A percentile compares a stretch with the other conserved stretches of the same genome.
Conservation (phyloP, 1,140 invertebrate species). For the Dendroctonus ponderosae region DNA sequence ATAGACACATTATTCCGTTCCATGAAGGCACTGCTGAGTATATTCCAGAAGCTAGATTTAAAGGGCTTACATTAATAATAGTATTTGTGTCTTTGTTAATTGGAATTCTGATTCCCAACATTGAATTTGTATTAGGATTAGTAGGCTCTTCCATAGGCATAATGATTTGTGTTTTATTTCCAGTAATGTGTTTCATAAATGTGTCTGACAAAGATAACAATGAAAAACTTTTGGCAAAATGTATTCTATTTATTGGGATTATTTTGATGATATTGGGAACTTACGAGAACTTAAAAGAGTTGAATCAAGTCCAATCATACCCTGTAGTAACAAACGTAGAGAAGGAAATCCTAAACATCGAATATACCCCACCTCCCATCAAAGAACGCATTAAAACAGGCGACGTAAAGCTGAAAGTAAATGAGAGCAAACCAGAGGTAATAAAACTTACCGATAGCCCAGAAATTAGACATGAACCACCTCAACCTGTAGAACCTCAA, state of each 20-base stretch:
- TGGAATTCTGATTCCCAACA: constrained; percentile 79
- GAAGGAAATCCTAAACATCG: too few species aligned
- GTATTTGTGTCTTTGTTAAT: constrained; percentile 71
- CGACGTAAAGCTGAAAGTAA: constrained; percentile 18
- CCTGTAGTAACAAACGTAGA: constrained; percentile 46
- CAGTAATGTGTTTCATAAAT: constrained; percentile 73
- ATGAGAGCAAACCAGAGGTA: constrained; percentile 39
- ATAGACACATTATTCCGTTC: constrained; percentile 59
- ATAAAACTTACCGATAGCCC: constrained; percentile 28
- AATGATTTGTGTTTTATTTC: constrained; percentile 90
- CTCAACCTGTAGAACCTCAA: constrained; percentile 54
- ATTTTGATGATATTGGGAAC: constrained; percentile 82
- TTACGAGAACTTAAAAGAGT: constrained; percentile 78
- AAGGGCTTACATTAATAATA: constrained; percentile 75
- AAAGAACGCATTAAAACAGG: neutral
- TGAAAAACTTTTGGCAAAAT: constrained; percentile 68
- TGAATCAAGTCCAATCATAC: constrained; percentile 58
- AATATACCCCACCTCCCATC: too few species aligned
- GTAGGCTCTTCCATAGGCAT: constrained; percentile 93
- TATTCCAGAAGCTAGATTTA: constrained; percentile 79
- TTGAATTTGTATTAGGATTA: constrained; percentile 89
- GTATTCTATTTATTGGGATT: constrained; percentile 73
- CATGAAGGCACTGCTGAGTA: constrained; percentile 59
- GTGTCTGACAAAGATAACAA: constrained; percentile 72
- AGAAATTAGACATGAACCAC: constrained; percentile 54